Base-by-base conservation (phyloP, 2,113 vertebrate genomes). In the Chionodraco myersi region DNA sequence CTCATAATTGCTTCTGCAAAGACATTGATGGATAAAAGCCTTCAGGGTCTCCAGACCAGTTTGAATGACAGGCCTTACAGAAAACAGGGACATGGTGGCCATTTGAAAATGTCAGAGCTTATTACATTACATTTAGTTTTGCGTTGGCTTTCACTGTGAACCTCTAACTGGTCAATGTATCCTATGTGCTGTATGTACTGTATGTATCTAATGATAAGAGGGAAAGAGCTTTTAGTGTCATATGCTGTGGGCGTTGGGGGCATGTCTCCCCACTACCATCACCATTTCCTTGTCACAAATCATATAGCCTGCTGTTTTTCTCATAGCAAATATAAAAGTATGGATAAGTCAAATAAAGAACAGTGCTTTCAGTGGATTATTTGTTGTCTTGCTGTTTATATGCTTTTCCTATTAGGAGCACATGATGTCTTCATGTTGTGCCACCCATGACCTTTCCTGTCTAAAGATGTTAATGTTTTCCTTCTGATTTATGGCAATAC, bases 1-100 rank as follows among this genome's bases (percentile, higher is more conserved):
- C 54, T 86, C 72, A 74, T 91, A 89, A 92, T 87, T 89, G 80
- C 84, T 85, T 89, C 65, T 66, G 80, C 68, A 44, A 23, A 71
- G 84, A 92, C 58, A 83, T 64, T 88, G 80, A 87, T 82, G 80
- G 72, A 90, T 79, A 74, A 73, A 80, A 75, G 56, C 69, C 77
- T 78, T 48, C 47, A 73, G 47, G 88, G 64, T 82, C 63, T 73
- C 41, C 59, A 48, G 63, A 47, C 57, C 57, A 45, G 65, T 76
- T 15, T 75, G 72, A 86, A 62, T 79, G 70, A 77, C 61, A 76
- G 63, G 41, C 59, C 54, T 71, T 65, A 34, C 51, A 77, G 47
- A 85, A 78, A 49, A 44, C 61, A 65, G 64, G 52, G 34, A 60
- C 58, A 75, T 34, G 26, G 8, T 14, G 41, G 65, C 62, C 62